Conservation (phyloP, 1,140 invertebrate genomes). For the Ladona fulva region DNA sequence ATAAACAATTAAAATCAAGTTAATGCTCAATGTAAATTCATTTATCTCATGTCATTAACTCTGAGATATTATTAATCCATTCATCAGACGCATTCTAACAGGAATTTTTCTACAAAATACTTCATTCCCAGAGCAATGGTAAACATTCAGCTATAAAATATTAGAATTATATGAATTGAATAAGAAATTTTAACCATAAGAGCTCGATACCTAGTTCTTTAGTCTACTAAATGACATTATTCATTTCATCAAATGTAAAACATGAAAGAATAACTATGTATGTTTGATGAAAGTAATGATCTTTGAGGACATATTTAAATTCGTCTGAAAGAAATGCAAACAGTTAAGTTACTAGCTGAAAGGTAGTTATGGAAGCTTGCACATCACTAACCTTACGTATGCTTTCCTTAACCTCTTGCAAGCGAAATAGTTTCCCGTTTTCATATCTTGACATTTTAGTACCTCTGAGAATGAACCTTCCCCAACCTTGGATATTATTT, state of each 20-base stretch:
- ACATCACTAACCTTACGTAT: constrained; percentile 43
- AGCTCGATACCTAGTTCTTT: too few relatives aligned
- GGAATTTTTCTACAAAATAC: too few relatives aligned
- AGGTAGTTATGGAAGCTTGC: constrained; percentile 9
- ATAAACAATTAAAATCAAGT: too few relatives aligned
- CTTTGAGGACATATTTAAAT: constrained; percentile 18
- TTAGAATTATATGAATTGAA: too few relatives aligned
- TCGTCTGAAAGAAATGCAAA: not conserved
- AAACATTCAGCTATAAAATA: too few relatives aligned
- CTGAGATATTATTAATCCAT: too few relatives aligned
- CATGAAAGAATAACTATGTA: not conserved
- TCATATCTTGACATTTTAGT: constrained; percentile 50
- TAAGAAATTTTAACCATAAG: too few relatives aligned
- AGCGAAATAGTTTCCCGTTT: constrained; percentile 45
- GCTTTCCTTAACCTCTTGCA: constrained; percentile 55
- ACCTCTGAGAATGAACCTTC: constrained; percentile 62
- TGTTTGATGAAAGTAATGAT: constrained; percentile 20
- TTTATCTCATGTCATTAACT: too few relatives aligned
- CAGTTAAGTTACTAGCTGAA: not conserved
- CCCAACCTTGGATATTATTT: constrained; percentile 50
- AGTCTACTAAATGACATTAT: not conserved
- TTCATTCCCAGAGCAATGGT: too few relatives aligned
- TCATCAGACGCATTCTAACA: too few relatives aligned
- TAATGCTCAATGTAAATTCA: too few relatives aligned
- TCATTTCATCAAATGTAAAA: not conserved